A percentile compares a stretch with the other conserved stretches of the same genome.
These are phyloP conservation scores for Apantesis nais DNA, from an alignment of 2,888 invertebrate species.

Conservation along the genomic window DNA sequence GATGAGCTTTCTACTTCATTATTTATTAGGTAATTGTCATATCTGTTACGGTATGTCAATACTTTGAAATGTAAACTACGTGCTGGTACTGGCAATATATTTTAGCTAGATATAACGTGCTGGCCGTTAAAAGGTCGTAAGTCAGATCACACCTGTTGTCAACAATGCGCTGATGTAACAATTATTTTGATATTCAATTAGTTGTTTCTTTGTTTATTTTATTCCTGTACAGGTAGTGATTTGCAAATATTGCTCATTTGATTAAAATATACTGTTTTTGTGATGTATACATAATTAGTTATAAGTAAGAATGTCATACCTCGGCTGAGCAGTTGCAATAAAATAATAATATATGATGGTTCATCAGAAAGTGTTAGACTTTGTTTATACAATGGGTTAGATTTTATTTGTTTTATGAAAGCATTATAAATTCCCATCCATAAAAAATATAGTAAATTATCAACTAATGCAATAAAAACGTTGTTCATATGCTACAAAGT, in stretches of 20 bases:
- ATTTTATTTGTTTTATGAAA: background rate
- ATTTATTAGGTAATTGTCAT: slow-evolving; percentile 33
- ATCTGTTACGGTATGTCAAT: slow-evolving; percentile 11
- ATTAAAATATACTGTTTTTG: background rate
- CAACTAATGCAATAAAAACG: slow-evolving; percentile 62
- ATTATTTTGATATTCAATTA: background rate
- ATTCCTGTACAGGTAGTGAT: background rate
- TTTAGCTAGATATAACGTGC: background rate
- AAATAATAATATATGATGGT: too few species aligned
- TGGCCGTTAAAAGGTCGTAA: slow-evolving; percentile 10
- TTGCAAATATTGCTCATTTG: background rate
- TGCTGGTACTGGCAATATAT: background rate
- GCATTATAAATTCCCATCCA: too few species aligned
- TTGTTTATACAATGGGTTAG: too few species aligned
- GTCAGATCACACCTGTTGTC: slow-evolving; percentile 12
- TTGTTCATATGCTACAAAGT: slow-evolving; percentile 62
- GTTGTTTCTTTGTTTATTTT: background rate
- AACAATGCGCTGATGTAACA: background rate
- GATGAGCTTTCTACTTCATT: slow-evolving; percentile 52
- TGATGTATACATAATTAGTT: background rate
- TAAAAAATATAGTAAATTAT: slow-evolving; percentile 54
- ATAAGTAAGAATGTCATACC: too few species aligned
- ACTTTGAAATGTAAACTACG: slow-evolving; percentile 14
- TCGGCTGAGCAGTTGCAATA: too few species aligned
- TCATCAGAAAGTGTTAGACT: background rate